These are phyloP conservation scores for Acronicta aceris DNA, from an alignment of 2,888 invertebrate species.

Conservation along the genomic window DNA sequence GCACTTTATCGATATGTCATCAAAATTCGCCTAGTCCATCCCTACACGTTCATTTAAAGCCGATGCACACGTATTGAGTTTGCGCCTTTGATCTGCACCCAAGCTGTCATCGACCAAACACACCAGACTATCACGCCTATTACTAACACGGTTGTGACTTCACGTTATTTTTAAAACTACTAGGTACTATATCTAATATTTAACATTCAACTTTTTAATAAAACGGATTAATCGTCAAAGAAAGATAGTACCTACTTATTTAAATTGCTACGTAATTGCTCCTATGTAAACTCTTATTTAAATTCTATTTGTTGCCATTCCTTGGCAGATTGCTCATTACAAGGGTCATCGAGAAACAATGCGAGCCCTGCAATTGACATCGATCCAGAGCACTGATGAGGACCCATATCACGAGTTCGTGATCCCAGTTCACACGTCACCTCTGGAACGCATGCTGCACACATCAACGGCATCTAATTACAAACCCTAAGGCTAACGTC, in stretches of 20 bases:
- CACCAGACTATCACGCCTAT: constrained; percentile 28
- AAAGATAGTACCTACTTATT: too few species aligned
- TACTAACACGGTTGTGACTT: background rate
- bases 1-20: background rate
- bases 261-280: too few species aligned
- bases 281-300: too few species aligned
- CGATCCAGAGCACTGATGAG: constrained; percentile 42
- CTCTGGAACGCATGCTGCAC: constrained; percentile 42
- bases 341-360: constrained; percentile 41
- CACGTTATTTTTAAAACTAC: too few species aligned
- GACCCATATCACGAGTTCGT: constrained; percentile 48
- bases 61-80: constrained; percentile 71
- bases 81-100: constrained; percentile 69
- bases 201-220: too few species aligned
- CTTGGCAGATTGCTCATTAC: constrained; percentile 18
- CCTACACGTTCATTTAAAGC: constrained; percentile 27
- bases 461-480: constrained; percentile 58
- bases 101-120: constrained; percentile 31
- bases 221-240: too few species aligned
- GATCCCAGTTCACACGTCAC: constrained; percentile 60
- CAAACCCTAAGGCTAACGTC: constrained; percentile 42
- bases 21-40: background rate
- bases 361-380: constrained; percentile 54
- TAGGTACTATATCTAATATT: too few species aligned
- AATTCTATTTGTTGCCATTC: too few species aligned